phyloP scores from a whole-genome alignment of 2,797 vertebrate genomes.

The Melanotaenia nigrans region DNA sequence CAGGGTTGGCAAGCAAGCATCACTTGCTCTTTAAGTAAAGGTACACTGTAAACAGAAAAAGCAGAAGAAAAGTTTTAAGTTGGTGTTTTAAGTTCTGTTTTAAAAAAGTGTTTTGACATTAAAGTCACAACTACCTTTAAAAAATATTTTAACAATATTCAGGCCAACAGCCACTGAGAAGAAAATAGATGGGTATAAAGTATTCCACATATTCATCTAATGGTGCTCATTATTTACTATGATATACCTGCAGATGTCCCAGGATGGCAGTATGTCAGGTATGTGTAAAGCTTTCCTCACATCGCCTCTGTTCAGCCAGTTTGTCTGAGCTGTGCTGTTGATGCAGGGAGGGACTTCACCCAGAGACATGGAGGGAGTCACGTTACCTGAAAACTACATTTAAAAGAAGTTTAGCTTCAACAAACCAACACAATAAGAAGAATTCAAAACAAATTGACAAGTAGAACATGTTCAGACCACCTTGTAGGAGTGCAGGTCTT shows the following conservation, averaged over 20 bases:
- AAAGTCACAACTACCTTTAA: not conserved
- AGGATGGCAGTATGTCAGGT: slow-evolving; percentile 73
- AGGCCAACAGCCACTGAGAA: not conserved
- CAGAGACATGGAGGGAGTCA: slow-evolving; percentile 16
- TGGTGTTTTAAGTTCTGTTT: not conserved
- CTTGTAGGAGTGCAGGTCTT: slow-evolving; percentile 21
- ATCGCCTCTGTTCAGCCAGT: slow-evolving; percentile 82
- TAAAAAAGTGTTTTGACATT: not conserved
- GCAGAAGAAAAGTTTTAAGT: not conserved
- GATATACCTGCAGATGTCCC: slow-evolving; percentile 84
- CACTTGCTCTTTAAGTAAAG: not conserved
- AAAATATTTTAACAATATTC: not conserved
- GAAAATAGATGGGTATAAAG: not conserved
- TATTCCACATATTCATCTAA: not conserved
- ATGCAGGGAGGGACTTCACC: slow-evolving; percentile 78
- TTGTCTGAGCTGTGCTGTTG: slow-evolving; percentile 80
- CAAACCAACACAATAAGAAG: fast-evolving
- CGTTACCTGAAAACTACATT: slow-evolving; percentile 35
- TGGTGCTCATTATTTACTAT: not conserved
- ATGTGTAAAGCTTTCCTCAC: slow-evolving; percentile 85
- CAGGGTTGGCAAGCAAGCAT: not conserved
- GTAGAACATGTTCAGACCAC: slow-evolving; percentile 31
- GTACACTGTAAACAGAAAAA: not conserved
- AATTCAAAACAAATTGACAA: not conserved
- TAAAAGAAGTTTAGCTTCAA: not conserved